Conservation (phyloP, 2,797 vertebrate genomes). For the Anniella stebbinsi region DNA sequence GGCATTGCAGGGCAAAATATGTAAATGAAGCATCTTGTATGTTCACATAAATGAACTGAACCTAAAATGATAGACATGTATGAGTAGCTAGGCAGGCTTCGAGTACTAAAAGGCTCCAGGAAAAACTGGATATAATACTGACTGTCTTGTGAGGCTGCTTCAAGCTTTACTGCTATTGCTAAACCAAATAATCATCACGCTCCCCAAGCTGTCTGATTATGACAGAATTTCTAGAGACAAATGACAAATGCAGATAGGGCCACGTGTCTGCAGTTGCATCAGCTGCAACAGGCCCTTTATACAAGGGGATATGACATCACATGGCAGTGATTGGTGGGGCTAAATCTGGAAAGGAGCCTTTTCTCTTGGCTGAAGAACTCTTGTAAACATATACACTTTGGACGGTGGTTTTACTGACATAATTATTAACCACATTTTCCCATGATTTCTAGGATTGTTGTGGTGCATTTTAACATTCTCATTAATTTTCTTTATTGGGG, state of each 20-base stretch:
- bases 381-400: not conserved
- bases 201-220: not conserved
- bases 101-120: not conserved
- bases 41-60: not conserved
- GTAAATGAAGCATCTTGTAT: not conserved
- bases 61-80: not conserved
- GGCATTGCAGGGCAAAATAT: not conserved
- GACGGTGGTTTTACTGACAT: not conserved
- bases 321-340: not conserved
- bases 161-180: not conserved
- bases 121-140: not conserved
- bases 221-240: not conserved
- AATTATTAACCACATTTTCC: constrained; percentile 9
- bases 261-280: not conserved
- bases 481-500: not conserved
- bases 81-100: not conserved
- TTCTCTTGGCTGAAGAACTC: not conserved
- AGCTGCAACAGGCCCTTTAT: not conserved
- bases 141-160: not conserved
- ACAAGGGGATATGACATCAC: not conserved
- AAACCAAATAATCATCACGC: no score
- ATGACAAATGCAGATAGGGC: not conserved
- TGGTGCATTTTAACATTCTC: not conserved
- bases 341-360: not conserved
- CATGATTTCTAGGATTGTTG: not conserved